Conservation (phyloP, 2,113 vertebrate species). For the Halcyon malimbica region DNA sequence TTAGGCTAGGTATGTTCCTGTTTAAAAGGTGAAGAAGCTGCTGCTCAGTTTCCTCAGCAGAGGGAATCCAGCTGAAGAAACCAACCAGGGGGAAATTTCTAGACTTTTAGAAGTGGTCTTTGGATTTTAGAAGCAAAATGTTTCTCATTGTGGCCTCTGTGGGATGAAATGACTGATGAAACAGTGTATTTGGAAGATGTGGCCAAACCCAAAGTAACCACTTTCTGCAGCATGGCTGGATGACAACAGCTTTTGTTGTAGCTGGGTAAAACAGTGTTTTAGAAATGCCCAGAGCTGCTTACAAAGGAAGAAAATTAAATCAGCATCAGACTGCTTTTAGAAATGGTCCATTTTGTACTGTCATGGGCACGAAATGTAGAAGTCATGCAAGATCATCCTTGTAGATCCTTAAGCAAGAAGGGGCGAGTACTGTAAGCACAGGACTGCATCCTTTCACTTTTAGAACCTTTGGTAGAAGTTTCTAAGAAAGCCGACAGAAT, state of each 20-base stretch:
- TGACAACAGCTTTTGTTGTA: slow-evolving; percentile 36
- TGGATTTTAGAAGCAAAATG: slow-evolving; percentile 22
- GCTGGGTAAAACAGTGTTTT: background rate
- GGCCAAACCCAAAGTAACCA: slow-evolving; percentile 30
- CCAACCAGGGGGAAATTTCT: background rate
- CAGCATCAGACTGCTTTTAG: background rate
- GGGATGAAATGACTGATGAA: slow-evolving; percentile 41
- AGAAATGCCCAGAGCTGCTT: slow-evolving; percentile 15
- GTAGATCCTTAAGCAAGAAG: background rate
- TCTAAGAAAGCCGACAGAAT: background rate
- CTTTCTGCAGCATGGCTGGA: slow-evolving; percentile 5
- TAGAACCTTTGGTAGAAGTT: background rate
- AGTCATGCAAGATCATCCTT: background rate
- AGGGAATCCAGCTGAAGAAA: background rate
- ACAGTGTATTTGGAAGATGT: slow-evolving; percentile 1
- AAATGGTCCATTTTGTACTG: background rate
- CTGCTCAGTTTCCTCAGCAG: background rate
- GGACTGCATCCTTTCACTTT: rapidly evolving
- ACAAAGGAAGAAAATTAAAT: slow-evolving; percentile 27
- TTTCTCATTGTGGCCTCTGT: slow-evolving; percentile 57
- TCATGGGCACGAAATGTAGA: background rate
- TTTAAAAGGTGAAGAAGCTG: background rate
- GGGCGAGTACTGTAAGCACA: background rate
- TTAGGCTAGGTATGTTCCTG: background rate
- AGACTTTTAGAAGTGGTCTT: slow-evolving; percentile 11